A percentile compares a stretch with the other conserved stretches of the same genome.
phyloP scores from a whole-genome alignment of 2,797 vertebrate species.

The Ceryle rudis region DNA sequence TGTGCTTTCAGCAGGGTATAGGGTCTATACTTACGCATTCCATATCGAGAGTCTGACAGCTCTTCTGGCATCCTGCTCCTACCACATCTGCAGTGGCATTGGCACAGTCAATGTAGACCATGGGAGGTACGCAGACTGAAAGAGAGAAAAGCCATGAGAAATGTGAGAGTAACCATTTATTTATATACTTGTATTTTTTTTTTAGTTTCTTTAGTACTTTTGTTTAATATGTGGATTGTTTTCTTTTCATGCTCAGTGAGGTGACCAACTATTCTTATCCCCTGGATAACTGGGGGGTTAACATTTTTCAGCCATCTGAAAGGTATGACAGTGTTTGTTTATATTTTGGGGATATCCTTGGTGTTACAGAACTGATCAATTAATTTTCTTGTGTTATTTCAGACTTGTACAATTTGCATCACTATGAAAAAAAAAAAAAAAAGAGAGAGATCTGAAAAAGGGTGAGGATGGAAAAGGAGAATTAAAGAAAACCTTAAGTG shows the following conservation, averaged over 20 bases:
- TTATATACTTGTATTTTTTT: neutral
- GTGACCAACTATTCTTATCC: neutral
- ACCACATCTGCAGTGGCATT: constrained; percentile 61
- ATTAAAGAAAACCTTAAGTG: neutral
- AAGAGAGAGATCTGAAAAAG: neutral
- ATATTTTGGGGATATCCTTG: neutral
- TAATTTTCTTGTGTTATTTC: neutral
- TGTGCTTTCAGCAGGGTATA: neutral
- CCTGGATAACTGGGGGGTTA: neutral
- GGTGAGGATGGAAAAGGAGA: neutral
- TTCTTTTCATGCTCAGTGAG: neutral
- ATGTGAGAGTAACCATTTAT: neutral
- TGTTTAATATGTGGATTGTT: neutral
- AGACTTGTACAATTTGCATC: neutral
- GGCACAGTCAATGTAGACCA: constrained; percentile 87
- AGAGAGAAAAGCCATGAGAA: neutral
- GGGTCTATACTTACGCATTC: constrained; percentile 84
- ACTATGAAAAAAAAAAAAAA: neutral
- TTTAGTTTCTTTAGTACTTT: neutral
- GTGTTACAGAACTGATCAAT: neutral
- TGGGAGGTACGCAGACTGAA: constrained; percentile 80
- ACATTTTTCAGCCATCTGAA: neutral
- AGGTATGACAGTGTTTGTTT: neutral
- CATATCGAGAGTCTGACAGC: constrained; percentile 90
- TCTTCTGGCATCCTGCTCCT: constrained; percentile 89